phyloP scores from a whole-genome alignment of 2,113 vertebrate genomes.

The Dasyornis broadbenti region DNA sequence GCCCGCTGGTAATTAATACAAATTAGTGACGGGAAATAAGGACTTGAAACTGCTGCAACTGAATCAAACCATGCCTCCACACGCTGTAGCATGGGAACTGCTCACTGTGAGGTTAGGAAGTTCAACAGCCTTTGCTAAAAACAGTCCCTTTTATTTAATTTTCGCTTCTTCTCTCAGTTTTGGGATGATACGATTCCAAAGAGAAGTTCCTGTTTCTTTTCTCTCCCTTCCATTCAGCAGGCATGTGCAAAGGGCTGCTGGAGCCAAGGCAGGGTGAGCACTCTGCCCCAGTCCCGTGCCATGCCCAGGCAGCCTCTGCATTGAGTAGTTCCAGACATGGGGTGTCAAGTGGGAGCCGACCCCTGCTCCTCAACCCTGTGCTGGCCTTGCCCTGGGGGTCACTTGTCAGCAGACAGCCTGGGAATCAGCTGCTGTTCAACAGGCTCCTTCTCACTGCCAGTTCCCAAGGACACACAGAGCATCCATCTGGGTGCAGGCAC shows the following conservation, averaged over 20 bases:
- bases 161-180: conserved; percentile 36
- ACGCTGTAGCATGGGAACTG: not conserved
- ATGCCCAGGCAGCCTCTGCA: not conserved
- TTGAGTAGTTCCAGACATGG: accelerated
- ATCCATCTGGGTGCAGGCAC: accelerated
- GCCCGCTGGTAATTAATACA: not conserved
- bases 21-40: not conserved
- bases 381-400: not conserved
- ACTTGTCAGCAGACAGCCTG: not conserved
- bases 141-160: not conserved
- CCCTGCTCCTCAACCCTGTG: not conserved
- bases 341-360: accelerated
- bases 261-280: not conserved
- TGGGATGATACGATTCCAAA: not conserved
- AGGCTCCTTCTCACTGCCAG: not conserved
- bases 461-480: accelerated
- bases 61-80: not conserved
- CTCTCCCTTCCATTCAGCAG: not conserved
- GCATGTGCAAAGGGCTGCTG: not conserved
- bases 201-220: not conserved
- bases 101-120: not conserved
- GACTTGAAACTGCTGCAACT: not conserved
- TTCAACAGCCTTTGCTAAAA: not conserved
- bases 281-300: accelerated
- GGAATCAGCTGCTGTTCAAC: accelerated